phyloP scores from a whole-genome alignment of 2,888 invertebrate species.

The Adelognathus sp. region DNA sequence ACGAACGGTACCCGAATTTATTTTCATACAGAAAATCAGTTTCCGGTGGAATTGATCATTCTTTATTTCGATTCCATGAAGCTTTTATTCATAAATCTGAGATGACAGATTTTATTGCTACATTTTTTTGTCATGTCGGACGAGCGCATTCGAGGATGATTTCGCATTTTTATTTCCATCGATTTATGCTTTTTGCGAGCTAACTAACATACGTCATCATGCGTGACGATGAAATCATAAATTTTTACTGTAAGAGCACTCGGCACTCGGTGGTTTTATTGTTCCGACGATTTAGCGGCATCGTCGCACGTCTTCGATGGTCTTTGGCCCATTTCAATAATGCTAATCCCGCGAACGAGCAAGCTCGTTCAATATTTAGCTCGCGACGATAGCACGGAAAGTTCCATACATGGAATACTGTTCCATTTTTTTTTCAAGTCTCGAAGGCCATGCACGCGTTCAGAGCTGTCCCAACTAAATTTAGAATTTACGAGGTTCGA shows the following conservation, averaged over 20 bases:
- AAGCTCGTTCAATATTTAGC: not conserved
- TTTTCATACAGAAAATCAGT: no score
- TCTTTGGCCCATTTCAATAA: slow-evolving; percentile 56
- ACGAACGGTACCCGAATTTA: no score
- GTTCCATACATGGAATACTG: not conserved
- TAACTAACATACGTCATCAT: not conserved
- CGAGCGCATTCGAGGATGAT: no score
- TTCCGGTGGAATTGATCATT: slow-evolving; percentile 7
- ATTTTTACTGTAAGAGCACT: not conserved
- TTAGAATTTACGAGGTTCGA: not conserved
- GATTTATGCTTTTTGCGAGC: not conserved
- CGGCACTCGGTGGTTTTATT: not conserved
- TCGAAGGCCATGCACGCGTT: not conserved
- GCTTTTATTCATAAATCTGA: no score
- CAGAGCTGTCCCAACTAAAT: not conserved
- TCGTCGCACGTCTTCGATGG: slow-evolving; percentile 31
- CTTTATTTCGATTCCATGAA: no score
- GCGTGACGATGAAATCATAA: not conserved
- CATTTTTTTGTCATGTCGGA: not conserved
- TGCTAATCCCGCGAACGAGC: slow-evolving; percentile 33
- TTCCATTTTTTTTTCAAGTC: not conserved
- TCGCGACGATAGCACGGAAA: not conserved
- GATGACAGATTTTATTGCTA: no score
- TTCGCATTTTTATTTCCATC: not conserved
- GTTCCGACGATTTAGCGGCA: not conserved